Evolutionary conservation across 2,888 invertebrate genomes (phyloP).

Genomic region (Acanthoscelides obtectus): DNA sequence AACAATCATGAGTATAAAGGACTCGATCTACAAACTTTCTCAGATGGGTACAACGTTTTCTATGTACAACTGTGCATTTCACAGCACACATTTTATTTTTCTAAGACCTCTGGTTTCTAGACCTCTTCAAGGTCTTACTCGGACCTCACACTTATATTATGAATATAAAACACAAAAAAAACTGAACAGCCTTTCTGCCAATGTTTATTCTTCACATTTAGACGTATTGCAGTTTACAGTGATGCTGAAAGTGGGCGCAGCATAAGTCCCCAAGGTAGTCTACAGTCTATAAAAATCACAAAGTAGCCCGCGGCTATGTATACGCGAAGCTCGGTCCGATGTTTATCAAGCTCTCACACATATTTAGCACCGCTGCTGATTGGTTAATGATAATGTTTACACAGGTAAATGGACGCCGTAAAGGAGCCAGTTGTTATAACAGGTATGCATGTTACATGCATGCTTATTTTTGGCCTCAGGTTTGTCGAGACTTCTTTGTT

Average conservation of each 20-base stretch:
- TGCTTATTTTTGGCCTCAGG: neutral
- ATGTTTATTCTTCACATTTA: neutral
- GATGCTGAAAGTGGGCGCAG: neutral
- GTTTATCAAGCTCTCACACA: neutral
- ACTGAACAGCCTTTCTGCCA: neutral
- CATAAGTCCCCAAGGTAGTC: neutral
- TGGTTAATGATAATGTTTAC: neutral
- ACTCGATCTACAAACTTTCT: too few relatives aligned
- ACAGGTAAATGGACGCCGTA: neutral
- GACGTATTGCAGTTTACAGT: neutral
- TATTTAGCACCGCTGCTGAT: neutral
- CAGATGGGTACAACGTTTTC: too few relatives aligned
- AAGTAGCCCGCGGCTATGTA: neutral
- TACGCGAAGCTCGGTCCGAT: neutral
- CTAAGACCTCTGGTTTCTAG: too few relatives aligned
- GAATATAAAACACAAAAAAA: neutral
- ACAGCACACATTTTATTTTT: too few relatives aligned
- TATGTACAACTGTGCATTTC: too few relatives aligned
- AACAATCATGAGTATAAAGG: too few relatives aligned
- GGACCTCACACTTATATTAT: too few relatives aligned
- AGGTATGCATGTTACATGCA: neutral
- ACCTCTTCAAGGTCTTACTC: too few relatives aligned
- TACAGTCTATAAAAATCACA: neutral
- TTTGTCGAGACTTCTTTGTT: neutral
- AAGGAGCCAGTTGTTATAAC: neutral